These are phyloP conservation scores for Myanophis thanlyinensis DNA, from an alignment of 2,113 vertebrate genomes.

Conservation along the genomic window DNA sequence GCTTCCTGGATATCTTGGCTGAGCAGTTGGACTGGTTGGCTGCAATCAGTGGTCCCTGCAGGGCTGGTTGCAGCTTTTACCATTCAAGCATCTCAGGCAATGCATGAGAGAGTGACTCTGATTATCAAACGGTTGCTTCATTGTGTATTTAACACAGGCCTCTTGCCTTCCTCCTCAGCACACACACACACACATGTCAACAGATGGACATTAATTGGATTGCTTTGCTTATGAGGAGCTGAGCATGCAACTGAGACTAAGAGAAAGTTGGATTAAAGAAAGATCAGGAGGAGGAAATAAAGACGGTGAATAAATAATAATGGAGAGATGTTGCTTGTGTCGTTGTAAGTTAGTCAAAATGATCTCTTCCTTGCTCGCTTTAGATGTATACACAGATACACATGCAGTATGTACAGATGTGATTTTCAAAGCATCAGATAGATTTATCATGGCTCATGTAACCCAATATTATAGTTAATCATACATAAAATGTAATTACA, in stretches of 20 bases:
- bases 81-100: background rate
- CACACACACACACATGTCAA: conserved; percentile 44
- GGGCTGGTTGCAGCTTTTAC: background rate
- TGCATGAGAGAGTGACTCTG: conserved; percentile 19
- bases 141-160: conserved; percentile 61
- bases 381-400: background rate
- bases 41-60: background rate
- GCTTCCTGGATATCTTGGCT: background rate
- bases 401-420: background rate
- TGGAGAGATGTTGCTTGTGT: background rate
- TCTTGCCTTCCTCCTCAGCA: conserved; percentile 32
- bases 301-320: background rate
- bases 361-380: background rate
- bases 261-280: background rate
- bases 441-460: background rate
- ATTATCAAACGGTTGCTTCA: conserved; percentile 38
- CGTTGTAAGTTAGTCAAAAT: background rate
- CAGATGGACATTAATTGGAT: conserved; percentile 65
- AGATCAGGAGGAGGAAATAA: background rate
- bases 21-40: background rate
- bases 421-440: background rate
- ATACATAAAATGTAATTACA: background rate
- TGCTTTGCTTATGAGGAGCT: conserved; percentile 9
- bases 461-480: background rate
- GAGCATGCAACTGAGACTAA: background rate